Base-by-base conservation (phyloP, 2,888 invertebrate genomes). In the Candidula unifasciata region DNA sequence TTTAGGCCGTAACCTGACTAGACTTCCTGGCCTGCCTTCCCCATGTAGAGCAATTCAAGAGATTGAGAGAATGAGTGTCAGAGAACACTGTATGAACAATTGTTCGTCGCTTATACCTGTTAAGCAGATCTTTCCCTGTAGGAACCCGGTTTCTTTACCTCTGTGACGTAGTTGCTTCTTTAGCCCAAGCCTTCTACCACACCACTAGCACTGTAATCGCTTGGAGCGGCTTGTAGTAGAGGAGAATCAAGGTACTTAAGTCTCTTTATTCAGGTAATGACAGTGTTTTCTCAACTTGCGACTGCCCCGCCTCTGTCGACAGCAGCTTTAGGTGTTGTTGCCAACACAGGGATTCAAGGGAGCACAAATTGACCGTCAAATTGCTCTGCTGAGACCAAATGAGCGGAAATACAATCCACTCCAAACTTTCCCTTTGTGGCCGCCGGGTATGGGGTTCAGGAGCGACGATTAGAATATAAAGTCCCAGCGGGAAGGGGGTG, bases 291-390 rank as follows among this genome's bases (percentile, higher is more conserved):
- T 80, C 80, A 73, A 79, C 73, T 54, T 21, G 52, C 44, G 64
- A n/a, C 73, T 60, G 30, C 74, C 74, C 84, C 76, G 54, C 74
- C 84, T 74, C 80, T 18, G 64, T 37, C 84, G 54, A 80, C 76
- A 33, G 79, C 6, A 13, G 73, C 83, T 79, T 60, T 84, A 68
- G 84, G 80, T 80, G 79, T 76, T 84, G 84, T 84, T 80, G 80
- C 71, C 80, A 60, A 80, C 74, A 84, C 83, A 79, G 27, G 71
- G 30, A 64, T 79, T 79, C 5, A 60, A 37, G 64, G 74, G 77
- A 69, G 71, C 76, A 78, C 86, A 86, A 86, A 86, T 86, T 86
- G 86, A 86, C 78, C 84, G 86, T 80, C 84, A 86, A 86, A 86
- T 86, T 84, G 84, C 78, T 71, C 69, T 74, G 71, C 54, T 82